phyloP scores from a whole-genome alignment of 2,113 vertebrate species.

The Dipodomys ordii region DNA sequence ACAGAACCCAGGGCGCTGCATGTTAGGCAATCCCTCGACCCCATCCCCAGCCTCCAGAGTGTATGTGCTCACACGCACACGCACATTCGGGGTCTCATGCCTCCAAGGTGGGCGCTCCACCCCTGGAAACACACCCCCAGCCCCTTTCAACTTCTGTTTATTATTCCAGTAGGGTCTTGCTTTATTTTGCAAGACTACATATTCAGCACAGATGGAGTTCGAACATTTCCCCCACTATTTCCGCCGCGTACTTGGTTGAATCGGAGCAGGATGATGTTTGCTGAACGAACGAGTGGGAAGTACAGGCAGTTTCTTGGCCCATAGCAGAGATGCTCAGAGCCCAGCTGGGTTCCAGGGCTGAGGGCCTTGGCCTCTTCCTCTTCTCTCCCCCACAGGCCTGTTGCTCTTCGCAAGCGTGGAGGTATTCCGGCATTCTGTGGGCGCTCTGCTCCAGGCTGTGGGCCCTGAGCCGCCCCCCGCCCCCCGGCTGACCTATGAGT shows the following conservation, averaged over 20 bases:
- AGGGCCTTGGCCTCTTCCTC: not conserved
- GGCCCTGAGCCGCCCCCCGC: constrained; percentile 76
- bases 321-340: not conserved
- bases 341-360: not conserved
- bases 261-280: not conserved
- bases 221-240: not conserved
- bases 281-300: too few species aligned
- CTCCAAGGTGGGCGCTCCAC: too few species aligned
- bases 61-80: not conserved
- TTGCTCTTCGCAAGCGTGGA: constrained; percentile 90
- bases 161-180: too few species aligned
- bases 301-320: too few species aligned
- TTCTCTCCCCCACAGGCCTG: constrained; percentile 86
- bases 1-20: too few species aligned
- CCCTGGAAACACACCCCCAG: too few species aligned
- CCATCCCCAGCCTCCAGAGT: too few species aligned
- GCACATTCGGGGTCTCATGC: too few species aligned
- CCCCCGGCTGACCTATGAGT: constrained; percentile 87
- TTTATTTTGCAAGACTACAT: not conserved
- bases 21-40: too few species aligned
- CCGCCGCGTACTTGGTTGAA: not conserved
- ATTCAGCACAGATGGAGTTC: not conserved
- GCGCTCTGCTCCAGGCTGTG: constrained; percentile 87
- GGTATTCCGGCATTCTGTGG: constrained; percentile 92
- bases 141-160: too few species aligned